Percentiles rank a stretch among this genome's conserved stretches.
Conservation (phyloP, 37 sponge, comb jelly and placozoan genomes). For the Beroe forskalii region DNA sequence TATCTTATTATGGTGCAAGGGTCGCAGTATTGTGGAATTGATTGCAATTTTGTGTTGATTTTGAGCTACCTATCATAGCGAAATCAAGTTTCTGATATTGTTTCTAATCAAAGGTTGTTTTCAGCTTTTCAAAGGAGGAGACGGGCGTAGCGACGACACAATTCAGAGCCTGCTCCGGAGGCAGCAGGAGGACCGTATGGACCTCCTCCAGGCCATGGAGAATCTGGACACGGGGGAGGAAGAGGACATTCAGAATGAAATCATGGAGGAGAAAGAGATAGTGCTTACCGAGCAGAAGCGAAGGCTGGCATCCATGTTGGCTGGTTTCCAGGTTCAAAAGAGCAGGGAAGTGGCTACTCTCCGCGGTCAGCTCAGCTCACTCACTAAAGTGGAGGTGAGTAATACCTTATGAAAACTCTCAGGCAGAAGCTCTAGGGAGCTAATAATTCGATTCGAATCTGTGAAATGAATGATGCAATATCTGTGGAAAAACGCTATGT, state of each 20-base stretch:
- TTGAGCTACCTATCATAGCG: no score
- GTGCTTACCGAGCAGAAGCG: constrained; percentile 57
- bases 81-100: no score
- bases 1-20: no score
- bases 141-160: constrained; percentile 39
- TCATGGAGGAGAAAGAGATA: constrained; percentile 39
- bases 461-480: no score
- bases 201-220: background rate
- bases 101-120: no score
- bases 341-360: constrained; percentile 55
- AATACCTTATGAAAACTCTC: no score
- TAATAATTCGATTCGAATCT: no score
- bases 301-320: constrained; percentile 57
- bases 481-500: no score
- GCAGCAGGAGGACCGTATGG: constrained; percentile 52
- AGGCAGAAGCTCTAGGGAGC: no score
- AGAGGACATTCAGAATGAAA: constrained; percentile 44
- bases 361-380: constrained; percentile 60
- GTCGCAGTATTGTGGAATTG: no score
- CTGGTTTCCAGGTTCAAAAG: constrained; percentile 44
- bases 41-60: no score
- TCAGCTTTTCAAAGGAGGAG: constrained; percentile 28
- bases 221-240: background rate
- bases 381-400: constrained; percentile 61
- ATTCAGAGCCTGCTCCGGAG: constrained; percentile 19